Evolutionary conservation across 2,888 invertebrate genomes (phyloP), one percentile per base, ranked within the genome.

Genomic region (Polia nebulosa): DNA sequence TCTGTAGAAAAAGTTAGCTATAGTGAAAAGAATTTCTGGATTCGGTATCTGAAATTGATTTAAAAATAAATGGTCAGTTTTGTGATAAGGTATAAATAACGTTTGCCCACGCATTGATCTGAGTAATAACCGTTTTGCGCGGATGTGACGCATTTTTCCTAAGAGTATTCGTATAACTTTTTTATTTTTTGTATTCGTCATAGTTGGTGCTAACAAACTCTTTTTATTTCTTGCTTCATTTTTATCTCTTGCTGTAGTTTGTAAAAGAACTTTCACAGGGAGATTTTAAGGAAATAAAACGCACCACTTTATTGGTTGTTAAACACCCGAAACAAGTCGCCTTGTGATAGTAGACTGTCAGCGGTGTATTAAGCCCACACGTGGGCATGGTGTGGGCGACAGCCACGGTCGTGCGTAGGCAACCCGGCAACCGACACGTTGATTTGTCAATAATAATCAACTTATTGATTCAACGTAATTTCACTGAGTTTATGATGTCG

Each of bases 311-410:
- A 70, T 80, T 51, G 62, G 17, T 52, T 75, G 77, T 75, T 56
- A 36, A 49, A 69, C 66, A 70, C 65, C 71, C 77, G 20, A 80
- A 79, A 79, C 69, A 76, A 73, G 59, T 60, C 52, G 32, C 34
- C 57, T 27, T 49, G 62, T 75, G 70, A 57, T 80, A 68, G 69
- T 78, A 73, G 61, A 71, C 66, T 75, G 72, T 75, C 71, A 73
- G 57, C 66, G 25, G 53, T 71, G 72, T 78, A 71, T 77, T 78
- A 82, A 72, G 73, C 78, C 72, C 77, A 78, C 83, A 85, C 87
- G 90, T 90, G 89, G 88, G 88, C 76, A 74, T 45, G 71, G 60
- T 69, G 93, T 92, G 89, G 92, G 92, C 82, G 90, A 9, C 2
- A 25, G 41, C 80, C 86, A 85, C 56, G 87, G 83, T 69, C 83